Evolutionary conservation across 2,113 vertebrate species (phyloP).

Genomic region (Toxostoma redivivum): DNA sequence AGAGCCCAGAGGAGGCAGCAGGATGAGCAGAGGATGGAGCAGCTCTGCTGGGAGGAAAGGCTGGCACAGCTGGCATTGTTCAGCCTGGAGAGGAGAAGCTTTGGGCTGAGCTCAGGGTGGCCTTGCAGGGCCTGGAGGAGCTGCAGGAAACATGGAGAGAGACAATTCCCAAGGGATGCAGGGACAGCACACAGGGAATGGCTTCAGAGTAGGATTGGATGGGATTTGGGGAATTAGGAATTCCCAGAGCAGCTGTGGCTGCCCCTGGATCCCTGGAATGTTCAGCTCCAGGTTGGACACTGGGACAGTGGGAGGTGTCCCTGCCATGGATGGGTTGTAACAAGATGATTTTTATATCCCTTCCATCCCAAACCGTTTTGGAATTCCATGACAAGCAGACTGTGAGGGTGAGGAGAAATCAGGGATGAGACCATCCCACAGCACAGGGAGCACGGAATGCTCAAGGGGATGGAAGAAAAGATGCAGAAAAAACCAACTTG

Average conservation of each 20-base stretch:
- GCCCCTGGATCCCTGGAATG: not conserved
- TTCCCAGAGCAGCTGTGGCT: not conserved
- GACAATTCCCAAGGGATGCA: too few relatives aligned
- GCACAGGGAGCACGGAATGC: not conserved
- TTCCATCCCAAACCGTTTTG: not conserved
- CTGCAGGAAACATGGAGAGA: too few relatives aligned
- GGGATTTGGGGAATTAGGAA: not conserved
- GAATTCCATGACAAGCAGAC: not conserved
- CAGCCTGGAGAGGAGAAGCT: too few relatives aligned
- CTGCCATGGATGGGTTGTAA: not conserved
- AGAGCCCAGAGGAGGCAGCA: too few relatives aligned
- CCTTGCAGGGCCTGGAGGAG: too few relatives aligned
- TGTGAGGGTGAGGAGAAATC: not conserved
- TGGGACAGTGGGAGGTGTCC: not conserved
- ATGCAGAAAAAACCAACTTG: not conserved
- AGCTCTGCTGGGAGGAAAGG: too few relatives aligned
- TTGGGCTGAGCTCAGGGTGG: too few relatives aligned
- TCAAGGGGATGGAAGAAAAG: not conserved
- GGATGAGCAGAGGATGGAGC: too few relatives aligned
- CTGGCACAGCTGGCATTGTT: too few relatives aligned
- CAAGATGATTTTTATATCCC: accelerated
- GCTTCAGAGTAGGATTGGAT: not conserved
- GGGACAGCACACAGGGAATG: not conserved
- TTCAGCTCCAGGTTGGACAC: not conserved
- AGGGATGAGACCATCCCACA: not conserved